A percentile compares a stretch with the other conserved stretches of the same genome.
Evolutionary conservation across 2,888 invertebrate genomes (phyloP).

Genomic region (Imbricaverruca yamaguchii): DNA sequence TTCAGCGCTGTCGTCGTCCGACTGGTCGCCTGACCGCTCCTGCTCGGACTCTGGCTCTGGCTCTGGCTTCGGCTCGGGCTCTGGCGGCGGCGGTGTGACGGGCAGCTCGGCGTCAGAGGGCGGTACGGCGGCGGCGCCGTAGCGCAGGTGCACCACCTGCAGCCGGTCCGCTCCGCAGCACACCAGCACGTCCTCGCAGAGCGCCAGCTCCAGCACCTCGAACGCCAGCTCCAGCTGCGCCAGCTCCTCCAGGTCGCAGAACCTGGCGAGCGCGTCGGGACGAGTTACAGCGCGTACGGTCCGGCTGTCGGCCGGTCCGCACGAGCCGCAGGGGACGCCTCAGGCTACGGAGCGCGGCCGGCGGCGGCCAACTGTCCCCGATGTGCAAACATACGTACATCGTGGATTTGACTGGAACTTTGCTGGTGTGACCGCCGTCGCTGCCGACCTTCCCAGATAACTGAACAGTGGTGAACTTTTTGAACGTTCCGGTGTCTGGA

Average conservation of each 20-base stretch:
- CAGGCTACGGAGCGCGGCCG: too few species aligned
- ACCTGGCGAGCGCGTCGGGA: not conserved
- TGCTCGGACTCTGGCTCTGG: conserved; percentile 11
- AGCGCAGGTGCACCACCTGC: conserved; percentile 20
- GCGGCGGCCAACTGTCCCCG: too few species aligned
- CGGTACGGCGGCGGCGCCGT: not conserved
- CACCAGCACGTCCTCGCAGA: conserved; percentile 61
- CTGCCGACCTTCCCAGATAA: too few species aligned
- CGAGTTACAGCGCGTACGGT: too few species aligned
- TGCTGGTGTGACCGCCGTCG: too few species aligned
- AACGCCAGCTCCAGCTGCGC: conserved; percentile 58
- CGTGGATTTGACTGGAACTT: too few species aligned
- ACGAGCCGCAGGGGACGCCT: too few species aligned
- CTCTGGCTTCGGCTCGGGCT: conserved; percentile 26
- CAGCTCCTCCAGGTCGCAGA: conserved; percentile 59
- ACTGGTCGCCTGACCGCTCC: conserved; percentile 24
- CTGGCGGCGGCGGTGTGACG: conserved; percentile 16
- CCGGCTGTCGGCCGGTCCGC: too few species aligned
- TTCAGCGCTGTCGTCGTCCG: not conserved
- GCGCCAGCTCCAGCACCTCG: conserved; percentile 50
- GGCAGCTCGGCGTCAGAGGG: not conserved
- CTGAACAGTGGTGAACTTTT: too few species aligned
- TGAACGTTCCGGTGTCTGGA: too few species aligned
- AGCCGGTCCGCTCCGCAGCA: conserved; percentile 39
- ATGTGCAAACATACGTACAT: too few species aligned